These are phyloP conservation scores for Cantharis rufa DNA, from an alignment of 2,888 invertebrate genomes.

Conservation along the genomic window DNA sequence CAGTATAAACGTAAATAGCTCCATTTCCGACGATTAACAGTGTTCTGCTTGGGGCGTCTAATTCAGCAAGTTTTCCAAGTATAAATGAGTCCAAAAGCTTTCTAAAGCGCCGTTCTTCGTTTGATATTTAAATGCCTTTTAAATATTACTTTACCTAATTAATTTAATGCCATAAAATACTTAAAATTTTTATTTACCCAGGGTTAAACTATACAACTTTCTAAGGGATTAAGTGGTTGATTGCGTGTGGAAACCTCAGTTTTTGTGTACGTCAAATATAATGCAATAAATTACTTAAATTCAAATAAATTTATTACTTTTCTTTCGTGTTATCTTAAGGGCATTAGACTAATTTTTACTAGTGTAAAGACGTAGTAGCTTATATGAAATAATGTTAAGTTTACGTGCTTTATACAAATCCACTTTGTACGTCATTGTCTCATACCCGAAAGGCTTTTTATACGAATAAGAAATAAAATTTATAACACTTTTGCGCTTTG, in stretches of 20 bases:
- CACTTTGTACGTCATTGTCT: conserved; percentile 1
- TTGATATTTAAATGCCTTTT: conserved; percentile 50
- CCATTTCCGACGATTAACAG: conserved; percentile 50
- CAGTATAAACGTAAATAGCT: conserved; percentile 50
- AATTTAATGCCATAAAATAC: conserved; percentile 46
- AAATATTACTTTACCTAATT: conserved; percentile 50
- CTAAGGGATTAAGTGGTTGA: conserved; percentile 18
- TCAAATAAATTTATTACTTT: conserved; percentile 40
- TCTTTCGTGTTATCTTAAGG: conserved; percentile 33
- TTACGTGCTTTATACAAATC: conserved; percentile 29
- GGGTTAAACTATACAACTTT: not conserved
- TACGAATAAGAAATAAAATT: not conserved
- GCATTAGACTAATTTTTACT: conserved; percentile 16
- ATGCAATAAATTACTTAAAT: conserved; percentile 42
- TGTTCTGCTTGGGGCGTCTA: conserved; percentile 43
- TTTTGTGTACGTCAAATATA: conserved; percentile 38
- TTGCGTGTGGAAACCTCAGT: conserved; percentile 29
- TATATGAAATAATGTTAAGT: conserved; percentile 29
- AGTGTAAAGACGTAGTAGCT: conserved; percentile 3
- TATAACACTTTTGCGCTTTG: not conserved
- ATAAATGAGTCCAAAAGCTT: conserved; percentile 44
- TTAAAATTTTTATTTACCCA: conserved; percentile 10
- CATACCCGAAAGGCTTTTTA: not conserved
- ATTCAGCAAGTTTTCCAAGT: conserved; percentile 45
- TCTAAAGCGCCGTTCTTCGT: conserved; percentile 44